These are phyloP conservation scores for Hypotaenidia philippensis DNA, from an alignment of 2,797 vertebrate species.

Conservation along the genomic window DNA sequence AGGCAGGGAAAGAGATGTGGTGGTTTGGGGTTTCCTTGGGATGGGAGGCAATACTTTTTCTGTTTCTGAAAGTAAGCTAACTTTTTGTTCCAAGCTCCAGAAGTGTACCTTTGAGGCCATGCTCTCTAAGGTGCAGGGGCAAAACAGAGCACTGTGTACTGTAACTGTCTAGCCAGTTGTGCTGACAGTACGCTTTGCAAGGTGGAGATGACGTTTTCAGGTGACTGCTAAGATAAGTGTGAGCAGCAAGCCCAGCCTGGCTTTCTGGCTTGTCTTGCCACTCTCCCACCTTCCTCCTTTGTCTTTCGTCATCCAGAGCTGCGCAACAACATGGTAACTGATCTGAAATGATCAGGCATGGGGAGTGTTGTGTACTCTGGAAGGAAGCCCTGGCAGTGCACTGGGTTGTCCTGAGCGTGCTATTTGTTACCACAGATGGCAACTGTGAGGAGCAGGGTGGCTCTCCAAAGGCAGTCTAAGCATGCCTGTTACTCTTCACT, in stretches of 20 bases:
- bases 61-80: neutral
- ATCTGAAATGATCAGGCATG: neutral
- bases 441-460: neutral
- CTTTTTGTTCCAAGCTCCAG: neutral
- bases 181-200: neutral
- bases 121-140: accelerated
- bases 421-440: neutral
- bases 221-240: neutral
- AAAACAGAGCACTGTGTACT: neutral
- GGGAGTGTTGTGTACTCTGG: neutral
- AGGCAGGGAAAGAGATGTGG: neutral
- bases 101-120: neutral
- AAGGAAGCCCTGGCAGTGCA: neutral
- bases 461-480: neutral
- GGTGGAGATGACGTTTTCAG: neutral
- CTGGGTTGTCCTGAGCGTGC: neutral
- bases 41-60: neutral
- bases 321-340: accelerated
- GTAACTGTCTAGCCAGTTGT: neutral
- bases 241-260: neutral
- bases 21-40: neutral
- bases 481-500: neutral
- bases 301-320: neutral
- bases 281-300: neutral
- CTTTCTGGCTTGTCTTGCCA: neutral